These are phyloP conservation scores for Caenorhabditis briggsae DNA, from an alignment of 1,140 invertebrate species.

Conservation along the genomic window DNA sequence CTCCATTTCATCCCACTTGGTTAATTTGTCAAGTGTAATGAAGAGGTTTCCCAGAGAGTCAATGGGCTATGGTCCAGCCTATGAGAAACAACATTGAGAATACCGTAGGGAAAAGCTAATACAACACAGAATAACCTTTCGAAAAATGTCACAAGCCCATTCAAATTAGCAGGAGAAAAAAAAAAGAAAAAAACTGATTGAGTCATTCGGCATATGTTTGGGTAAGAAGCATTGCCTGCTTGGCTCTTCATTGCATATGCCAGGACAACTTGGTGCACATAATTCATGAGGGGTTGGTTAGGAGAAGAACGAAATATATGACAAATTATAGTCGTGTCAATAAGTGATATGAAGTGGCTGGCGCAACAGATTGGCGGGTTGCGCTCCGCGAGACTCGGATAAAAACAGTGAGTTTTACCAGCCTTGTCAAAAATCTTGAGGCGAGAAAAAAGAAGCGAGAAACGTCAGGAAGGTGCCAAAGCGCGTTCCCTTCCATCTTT, in stretches of 20 bases:
- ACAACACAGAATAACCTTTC: background rate
- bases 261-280: constrained; percentile 16
- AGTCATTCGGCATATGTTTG: background rate
- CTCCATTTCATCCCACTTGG: constrained; percentile 15
- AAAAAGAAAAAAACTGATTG: background rate
- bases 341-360: constrained; percentile 47
- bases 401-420: constrained; percentile 42
- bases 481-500: background rate
- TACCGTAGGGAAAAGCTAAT: too few relatives aligned
- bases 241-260: constrained; percentile 39
- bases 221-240: background rate
- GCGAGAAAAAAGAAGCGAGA: background rate
- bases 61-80: too few relatives aligned
- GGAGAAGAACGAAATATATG: constrained; percentile 1
- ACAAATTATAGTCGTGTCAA: constrained; percentile 52
- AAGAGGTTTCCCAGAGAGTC: background rate
- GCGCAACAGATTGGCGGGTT: constrained; percentile 14
- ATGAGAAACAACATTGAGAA: too few relatives aligned
- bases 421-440: constrained; percentile 40
- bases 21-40: constrained; percentile 41
- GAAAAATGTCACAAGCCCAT: background rate
- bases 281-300: background rate
- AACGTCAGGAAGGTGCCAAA: background rate
- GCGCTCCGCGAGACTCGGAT: background rate
- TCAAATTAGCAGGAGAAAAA: background rate